Evolutionary conservation across 2,888 invertebrate species (phyloP).

Genomic region (Drosophila ezoana): DNA sequence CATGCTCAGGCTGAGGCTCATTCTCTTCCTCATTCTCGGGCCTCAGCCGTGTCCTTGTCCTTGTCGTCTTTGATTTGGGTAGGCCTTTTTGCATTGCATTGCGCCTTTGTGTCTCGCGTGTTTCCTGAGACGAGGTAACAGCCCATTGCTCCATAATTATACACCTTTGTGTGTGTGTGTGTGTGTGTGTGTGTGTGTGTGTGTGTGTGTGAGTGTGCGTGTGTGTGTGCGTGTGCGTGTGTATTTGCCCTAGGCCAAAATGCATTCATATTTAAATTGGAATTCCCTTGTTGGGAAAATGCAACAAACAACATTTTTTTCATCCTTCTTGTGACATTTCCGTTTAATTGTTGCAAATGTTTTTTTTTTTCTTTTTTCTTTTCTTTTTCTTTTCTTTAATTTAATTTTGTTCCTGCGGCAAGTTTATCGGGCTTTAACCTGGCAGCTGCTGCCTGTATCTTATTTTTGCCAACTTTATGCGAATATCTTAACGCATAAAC

Average conservation of each 20-base stretch:
- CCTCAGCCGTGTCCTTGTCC: constrained; percentile 50
- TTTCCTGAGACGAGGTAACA: constrained; percentile 46
- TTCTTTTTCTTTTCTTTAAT: constrained; percentile 23
- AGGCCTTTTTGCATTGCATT: constrained; percentile 55
- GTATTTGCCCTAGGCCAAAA: constrained; percentile 29
- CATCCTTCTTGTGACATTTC: constrained; percentile 63
- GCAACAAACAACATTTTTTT: constrained; percentile 56
- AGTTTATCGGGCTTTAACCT: background rate
- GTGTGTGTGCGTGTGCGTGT: constrained; percentile 5
- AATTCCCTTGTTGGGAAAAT: constrained; percentile 25
- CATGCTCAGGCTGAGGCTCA: constrained; percentile 17
- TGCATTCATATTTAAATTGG: constrained; percentile 69
- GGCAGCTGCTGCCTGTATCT: constrained; percentile 55
- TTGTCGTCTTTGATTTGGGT: constrained; percentile 71
- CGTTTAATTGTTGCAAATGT: constrained; percentile 62
- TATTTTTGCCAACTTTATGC: constrained; percentile 52
- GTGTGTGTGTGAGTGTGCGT: background rate
- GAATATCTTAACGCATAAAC: constrained; percentile 71
- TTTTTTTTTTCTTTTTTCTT: constrained; percentile 10
- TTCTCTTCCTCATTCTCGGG: constrained; percentile 19
- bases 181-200: background rate
- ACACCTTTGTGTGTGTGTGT: background rate
- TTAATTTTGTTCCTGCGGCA: background rate
- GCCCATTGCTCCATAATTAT: constrained; percentile 50
- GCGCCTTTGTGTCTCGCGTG: constrained; percentile 66